Evolutionary conservation across 2,888 invertebrate genomes (phyloP).

Genomic region (Psylliodes chrysocephalus): DNA sequence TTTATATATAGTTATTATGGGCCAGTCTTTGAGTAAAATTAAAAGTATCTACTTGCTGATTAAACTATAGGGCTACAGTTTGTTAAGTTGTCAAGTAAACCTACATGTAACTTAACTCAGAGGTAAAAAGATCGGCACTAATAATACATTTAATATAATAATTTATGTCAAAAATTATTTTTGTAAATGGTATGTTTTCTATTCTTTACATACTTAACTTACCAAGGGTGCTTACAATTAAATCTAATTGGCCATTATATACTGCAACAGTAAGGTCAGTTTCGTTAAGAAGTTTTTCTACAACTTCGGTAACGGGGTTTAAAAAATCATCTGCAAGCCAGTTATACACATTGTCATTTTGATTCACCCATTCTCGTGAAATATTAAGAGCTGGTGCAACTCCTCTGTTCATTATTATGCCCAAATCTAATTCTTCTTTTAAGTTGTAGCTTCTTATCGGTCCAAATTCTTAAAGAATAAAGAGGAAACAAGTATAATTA

Average conservation of each 20-base stretch:
- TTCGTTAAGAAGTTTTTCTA: conserved; percentile 75
- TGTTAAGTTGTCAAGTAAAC: no score
- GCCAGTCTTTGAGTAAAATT: no score
- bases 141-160: no score
- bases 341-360: conserved; percentile 67
- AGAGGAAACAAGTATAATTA: no score
- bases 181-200: no score
- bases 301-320: conserved; percentile 77
- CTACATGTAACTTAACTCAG: no score
- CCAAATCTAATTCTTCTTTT: background rate
- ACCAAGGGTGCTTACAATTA: conserved; percentile 85
- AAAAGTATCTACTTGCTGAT: no score
- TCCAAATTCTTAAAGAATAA: background rate
- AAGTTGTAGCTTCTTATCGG: background rate
- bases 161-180: no score
- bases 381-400: conserved; percentile 76
- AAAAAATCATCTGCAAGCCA: conserved; percentile 72
- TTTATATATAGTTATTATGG: no score
- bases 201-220: no score
- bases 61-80: no score
- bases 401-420: conserved; percentile 74
- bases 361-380: conserved; percentile 59
- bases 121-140: no score
- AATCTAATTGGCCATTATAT: conserved; percentile 83
- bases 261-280: conserved; percentile 76